Base-by-base conservation (phyloP, 2,113 vertebrate species). In the Ovibos moschatus region DNA sequence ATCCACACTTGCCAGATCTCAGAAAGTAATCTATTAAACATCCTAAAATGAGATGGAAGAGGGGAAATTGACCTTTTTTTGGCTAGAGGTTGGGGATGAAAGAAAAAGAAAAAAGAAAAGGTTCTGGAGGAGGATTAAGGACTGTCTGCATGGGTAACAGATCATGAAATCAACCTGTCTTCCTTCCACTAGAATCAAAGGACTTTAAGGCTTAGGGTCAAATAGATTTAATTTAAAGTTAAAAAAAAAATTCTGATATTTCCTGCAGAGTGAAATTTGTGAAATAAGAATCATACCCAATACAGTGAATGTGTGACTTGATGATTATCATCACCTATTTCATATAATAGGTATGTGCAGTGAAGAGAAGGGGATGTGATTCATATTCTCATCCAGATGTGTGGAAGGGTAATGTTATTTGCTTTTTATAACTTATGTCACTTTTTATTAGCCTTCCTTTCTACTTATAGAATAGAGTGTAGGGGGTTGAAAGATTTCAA, bases 31-130 rank as follows among this genome's bases (percentile, higher is more conserved):
- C 19, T 76, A 50, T 57, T 58, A 83, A 78, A 9, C 5, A 78
- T 11, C 6, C 17, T 76, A 58, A 88, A 60, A 57, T 53, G 21
- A 95, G 51, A 40, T 9, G 30, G 0, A 27, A n/a, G 13, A 40
- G 10, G 3, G 7, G 10, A 9, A 62, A 36, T 0, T 12, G 1
- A 7, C 5, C 2, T 25, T 62, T 57, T 27, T 47, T 47, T 33
- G 1, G 1, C 9, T 14, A 28, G 3, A 4, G 3, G 3, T 58
- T 82, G 43, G 23, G 19, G 30, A 40, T 58, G 8, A 53, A 79
- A 93, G 28, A 88, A 71, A 5, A 67, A 7, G 23, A 67, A 91
- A 53, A 83, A 47, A 87, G 28, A 51, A 21, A 71, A 71, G 19
- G 2, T 71, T 78, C 3, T 40, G 91, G 89, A 67, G 10, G 14